Percentiles rank a stretch among this genome's conserved stretches.
Conservation (phyloP, 1,140 invertebrate genomes). For the Trachymyrmex cornetzi region DNA sequence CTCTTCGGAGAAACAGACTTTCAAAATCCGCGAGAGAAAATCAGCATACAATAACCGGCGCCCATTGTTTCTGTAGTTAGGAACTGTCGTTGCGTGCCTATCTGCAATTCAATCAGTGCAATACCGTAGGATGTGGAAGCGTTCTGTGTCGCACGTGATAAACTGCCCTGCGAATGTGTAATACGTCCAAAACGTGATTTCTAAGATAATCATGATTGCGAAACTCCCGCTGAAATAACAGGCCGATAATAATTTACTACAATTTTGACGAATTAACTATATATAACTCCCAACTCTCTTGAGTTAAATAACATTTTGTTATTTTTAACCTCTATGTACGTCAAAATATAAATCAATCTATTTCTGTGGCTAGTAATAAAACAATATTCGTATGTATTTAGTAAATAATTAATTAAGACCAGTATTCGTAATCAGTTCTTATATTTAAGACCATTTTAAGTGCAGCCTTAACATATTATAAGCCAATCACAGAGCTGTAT, state of each 20-base stretch:
- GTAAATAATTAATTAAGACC: too few relatives aligned
- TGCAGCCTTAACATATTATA: too few relatives aligned
- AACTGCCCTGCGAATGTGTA: conserved; percentile 29
- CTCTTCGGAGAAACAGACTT: conserved; percentile 64
- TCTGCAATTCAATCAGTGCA: conserved; percentile 76
- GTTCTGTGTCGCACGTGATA: conserved; percentile 63
- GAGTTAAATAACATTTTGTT: too few relatives aligned
- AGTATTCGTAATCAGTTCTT: too few relatives aligned
- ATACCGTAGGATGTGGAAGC: conserved; percentile 66
- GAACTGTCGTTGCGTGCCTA: conserved; percentile 68
- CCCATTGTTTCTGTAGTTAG: conserved; percentile 76
- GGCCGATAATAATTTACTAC: background rate
- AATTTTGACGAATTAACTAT: background rate
- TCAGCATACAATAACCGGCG: conserved; percentile 77
- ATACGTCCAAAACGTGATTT: conserved; percentile 30
- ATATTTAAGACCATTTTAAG: too few relatives aligned
- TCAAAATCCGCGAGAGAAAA: conserved; percentile 70
- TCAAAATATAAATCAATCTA: too few relatives aligned
- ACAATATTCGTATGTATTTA: too few relatives aligned
- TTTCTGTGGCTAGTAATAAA: too few relatives aligned
- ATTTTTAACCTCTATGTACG: too few relatives aligned
- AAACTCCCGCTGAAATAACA: background rate
- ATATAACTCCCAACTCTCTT: too few relatives aligned
- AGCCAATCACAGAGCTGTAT: too few relatives aligned
- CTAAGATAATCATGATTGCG: conserved; percentile 30